Evolutionary conservation across 1,140 invertebrate species (phyloP), one percentile per base, ranked within the genome.

Genomic region (Mylabris phalerata): DNA sequence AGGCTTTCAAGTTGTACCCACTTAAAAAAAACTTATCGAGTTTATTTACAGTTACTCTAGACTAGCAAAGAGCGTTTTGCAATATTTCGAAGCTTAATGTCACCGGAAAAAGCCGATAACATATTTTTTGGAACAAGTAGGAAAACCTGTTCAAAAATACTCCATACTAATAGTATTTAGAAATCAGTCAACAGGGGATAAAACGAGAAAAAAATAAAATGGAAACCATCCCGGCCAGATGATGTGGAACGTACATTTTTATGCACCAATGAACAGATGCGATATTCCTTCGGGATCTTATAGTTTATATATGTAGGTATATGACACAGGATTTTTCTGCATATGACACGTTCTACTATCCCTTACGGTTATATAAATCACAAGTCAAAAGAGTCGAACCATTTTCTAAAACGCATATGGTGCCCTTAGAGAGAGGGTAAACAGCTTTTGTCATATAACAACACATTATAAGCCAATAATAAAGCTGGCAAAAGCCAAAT

Each of bases 221-320:
- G 19, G 42, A 54, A 54, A 54, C 39, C 51, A 46, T 42, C 51
- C 32, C 51, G 45, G 32, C 46, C 46, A n/a, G 19, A 45, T 27
- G 51, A 54, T 54, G 6, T 13, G 43, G 46, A 54, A 45, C 51
- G 51, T 46, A 54, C 46, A 54, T 54, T 54, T 46, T 54, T 54
- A 42, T 54, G 51, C 51, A 54, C 51, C 46, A 46, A 32, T 42
- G 42, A 54, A 54, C 51, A 54, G 51, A 54, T 54, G 51, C 42
- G 51, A 54, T 54, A 38, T 25, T 54, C 51, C 51, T 45, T 38
- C 27, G 51, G 42, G 51, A 45, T 45, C 46, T 54, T 32, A 40
- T 54, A 54, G 42, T 45, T 54, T 54, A 54, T 32, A 54, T 45
- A 46, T 32, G 7, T 19, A 19, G 4, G 7, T 32, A 32, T 5